Conservation (phyloP, 1,140 invertebrate species). For the Muscidifurax raptorellus region DNA sequence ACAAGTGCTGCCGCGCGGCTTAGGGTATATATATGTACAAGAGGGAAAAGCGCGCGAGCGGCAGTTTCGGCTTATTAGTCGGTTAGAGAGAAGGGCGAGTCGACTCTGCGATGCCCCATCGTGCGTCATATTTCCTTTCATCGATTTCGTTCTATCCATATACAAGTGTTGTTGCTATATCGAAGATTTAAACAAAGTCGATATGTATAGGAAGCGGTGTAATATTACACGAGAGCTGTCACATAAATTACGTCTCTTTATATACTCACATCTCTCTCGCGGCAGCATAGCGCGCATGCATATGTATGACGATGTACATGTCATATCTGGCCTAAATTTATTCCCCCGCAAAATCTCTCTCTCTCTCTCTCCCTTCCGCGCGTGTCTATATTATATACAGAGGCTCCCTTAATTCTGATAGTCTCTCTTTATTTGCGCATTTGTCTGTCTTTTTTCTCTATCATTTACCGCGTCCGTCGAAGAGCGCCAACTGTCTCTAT, state of each 20-base stretch:
- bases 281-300: not conserved
- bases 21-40: not conserved
- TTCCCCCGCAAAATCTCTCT: constrained; percentile 9
- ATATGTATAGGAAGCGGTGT: not conserved
- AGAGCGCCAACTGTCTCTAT: constrained; percentile 48
- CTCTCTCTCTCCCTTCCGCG: constrained; percentile 11
- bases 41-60: constrained; percentile 60
- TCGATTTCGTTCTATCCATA: not conserved
- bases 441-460: constrained; percentile 45
- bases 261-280: not conserved
- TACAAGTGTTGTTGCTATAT: no score
- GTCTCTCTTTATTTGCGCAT: constrained; percentile 43
- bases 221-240: not conserved
- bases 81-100: not conserved
- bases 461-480: constrained; percentile 25
- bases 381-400: not conserved
- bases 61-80: constrained; percentile 46
- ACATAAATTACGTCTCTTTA: constrained; percentile 3
- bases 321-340: constrained; percentile 19
- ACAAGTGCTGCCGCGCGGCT: constrained; percentile 55
- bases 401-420: constrained; percentile 23
- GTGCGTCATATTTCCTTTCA: constrained; percentile 35
- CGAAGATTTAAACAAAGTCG: no score
- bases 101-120: not conserved
- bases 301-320: constrained; percentile 16